Evolutionary conservation across 2,797 vertebrate species (phyloP), one percentile per base, ranked within the genome.

Genomic region (Ibycter americanus): DNA sequence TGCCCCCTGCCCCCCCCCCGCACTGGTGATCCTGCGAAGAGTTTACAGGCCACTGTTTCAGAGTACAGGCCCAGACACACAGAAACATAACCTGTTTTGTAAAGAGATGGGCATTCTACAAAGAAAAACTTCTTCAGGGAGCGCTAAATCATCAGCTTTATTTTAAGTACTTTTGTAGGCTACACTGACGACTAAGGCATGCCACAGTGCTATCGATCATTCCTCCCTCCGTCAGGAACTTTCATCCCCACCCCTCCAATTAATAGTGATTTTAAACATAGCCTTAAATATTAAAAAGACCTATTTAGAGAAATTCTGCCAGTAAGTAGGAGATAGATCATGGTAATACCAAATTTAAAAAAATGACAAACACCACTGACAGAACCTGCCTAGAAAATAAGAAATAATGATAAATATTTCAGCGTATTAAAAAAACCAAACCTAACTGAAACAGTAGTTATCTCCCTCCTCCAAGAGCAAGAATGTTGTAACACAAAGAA

Each of bases 391-490:
- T 26, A 34, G 1, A 87, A 80, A 81, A 44, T 6, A 63, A 15
- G 0, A 14, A 11, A 0, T 16, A 14, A 8, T 1, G 1, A 81
- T 2, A 36, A 1, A 4, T 6, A 49, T 5, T 58, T 40, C 7
- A 56, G 11, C 4, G 4, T 21, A 27, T 10, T 5, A 4, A 59
- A 52, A 40, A 59, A 42, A 2, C 3, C 8, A 27, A 62, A 73
- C 1, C 7, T 9, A 16, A 18, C 12, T 6, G 25, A 67, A 82
- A 36, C 3, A 11, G 34, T 1, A 36, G 11, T 11, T 70, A 32
- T 22, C 27, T 17, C 8, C 8, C 15, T 10, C 4, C 10, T 10
- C 4, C 9, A 36, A 29, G 2, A 44, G 17, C 25, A 36, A 42
- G 11, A 62, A 56, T 21, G 12, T 6, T 42, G 8, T 4, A 46